Evolutionary conservation across 2,888 invertebrate genomes (phyloP).

Genomic region (Athalia cordata): DNA sequence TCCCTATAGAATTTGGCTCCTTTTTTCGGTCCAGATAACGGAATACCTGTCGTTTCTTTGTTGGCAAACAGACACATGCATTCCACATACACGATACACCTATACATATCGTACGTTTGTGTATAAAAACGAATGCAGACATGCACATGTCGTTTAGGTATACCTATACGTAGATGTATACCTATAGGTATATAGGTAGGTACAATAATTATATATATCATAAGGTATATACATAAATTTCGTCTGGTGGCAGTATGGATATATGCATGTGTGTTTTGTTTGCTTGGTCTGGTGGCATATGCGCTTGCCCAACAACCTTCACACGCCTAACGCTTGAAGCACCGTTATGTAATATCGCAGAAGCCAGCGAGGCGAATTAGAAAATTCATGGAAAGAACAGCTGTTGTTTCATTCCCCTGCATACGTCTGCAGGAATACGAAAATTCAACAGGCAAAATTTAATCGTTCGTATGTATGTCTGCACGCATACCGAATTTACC

Average conservation of each 20-base stretch:
- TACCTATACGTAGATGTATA: neutral
- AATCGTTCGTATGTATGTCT: neutral
- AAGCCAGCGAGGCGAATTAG: slow-evolving; percentile 45
- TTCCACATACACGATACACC: neutral
- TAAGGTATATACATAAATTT: neutral
- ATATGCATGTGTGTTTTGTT: slow-evolving; percentile 18
- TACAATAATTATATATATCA: neutral
- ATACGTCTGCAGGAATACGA: slow-evolving; percentile 25
- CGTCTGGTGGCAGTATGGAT: neutral
- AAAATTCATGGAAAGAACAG: slow-evolving; percentile 44
- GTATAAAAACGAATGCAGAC: neutral
- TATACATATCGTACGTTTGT: neutral
- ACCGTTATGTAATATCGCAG: slow-evolving; percentile 44
- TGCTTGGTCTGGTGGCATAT: slow-evolving; percentile 37
- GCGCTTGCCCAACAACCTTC: slow-evolving; percentile 45
- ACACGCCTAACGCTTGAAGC: slow-evolving; percentile 44
- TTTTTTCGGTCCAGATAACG: slow-evolving; percentile 42
- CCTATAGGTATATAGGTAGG: neutral
- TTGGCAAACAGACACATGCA: slow-evolving; percentile 28
- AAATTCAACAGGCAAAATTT: slow-evolving; percentile 28
- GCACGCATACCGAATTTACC: no score
- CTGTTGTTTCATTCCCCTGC: slow-evolving; percentile 41
- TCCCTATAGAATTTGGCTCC: slow-evolving; percentile 38
- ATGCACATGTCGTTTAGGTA: no score
- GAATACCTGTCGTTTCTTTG: slow-evolving; percentile 43